A percentile compares a stretch with the other conserved stretches of the same genome.
Evolutionary conservation across 2,113 vertebrate species (phyloP).

Genomic region (Python bivittatus): DNA sequence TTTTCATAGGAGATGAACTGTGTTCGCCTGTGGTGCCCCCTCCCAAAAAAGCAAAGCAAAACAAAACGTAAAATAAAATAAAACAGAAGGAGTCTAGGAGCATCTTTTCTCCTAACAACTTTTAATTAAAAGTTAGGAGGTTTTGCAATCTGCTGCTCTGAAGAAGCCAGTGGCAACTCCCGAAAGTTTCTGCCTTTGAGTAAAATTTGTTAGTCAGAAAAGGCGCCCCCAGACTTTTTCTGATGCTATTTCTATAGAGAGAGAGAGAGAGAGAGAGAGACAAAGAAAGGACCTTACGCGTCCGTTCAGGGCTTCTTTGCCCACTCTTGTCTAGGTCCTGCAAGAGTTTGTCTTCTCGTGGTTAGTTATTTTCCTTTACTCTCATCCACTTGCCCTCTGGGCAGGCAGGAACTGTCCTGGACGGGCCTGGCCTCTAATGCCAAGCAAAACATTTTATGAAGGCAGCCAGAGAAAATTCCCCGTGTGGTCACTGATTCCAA

Average conservation of each 20-base stretch:
- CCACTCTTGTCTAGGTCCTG: neutral
- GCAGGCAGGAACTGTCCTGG: fast-evolving
- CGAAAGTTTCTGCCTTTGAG: too few relatives aligned
- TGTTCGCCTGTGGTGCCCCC: too few relatives aligned
- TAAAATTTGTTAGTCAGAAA: neutral
- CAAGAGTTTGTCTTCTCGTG: neutral
- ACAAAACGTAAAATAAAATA: too few relatives aligned
- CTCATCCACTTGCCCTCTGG: neutral
- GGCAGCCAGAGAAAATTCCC: neutral
- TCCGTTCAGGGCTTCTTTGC: neutral
- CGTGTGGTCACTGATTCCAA: neutral
- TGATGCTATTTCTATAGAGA: too few relatives aligned
- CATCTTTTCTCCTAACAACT: too few relatives aligned
- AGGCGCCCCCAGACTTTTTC: neutral
- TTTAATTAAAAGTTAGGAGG: too few relatives aligned
- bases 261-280: neutral
- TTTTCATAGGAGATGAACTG: neutral
- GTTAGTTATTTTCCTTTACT: neutral
- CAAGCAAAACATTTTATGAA: neutral
- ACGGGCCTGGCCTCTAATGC: neutral
- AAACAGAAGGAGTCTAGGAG: too few relatives aligned
- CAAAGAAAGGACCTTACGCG: neutral
- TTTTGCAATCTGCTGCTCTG: too few relatives aligned
- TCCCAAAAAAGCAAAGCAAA: too few relatives aligned
- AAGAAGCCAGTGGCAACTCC: too few relatives aligned